Evolutionary conservation across 1,140 invertebrate genomes (phyloP), one percentile per base, ranked within the genome.

Genomic region (Aphelenchoides besseyi): DNA sequence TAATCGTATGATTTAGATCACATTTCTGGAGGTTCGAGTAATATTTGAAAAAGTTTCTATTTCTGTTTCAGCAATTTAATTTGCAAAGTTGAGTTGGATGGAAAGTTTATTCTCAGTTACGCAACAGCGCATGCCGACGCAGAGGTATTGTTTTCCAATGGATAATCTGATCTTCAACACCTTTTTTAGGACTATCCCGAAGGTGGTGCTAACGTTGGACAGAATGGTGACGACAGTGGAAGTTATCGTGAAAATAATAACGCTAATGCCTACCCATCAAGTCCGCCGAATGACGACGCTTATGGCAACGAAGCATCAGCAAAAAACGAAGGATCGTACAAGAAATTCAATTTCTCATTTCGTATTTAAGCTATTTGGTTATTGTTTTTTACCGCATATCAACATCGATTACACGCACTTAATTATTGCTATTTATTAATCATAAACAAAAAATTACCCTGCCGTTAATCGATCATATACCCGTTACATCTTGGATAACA

Each of bases 81-180:
- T 59, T 77, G 75, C 54, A 77, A 77, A 70, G 59, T 79, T 28
- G 53, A 79, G 32, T 30, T n/a, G 53, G 72, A 73, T 23, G 68
- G 69, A 28, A 77, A 71, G 18, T 76, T 73, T 41, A 68, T 77
- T 16, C 63, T 77, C 52, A 73, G 55, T 29, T 77, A 77, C 63
- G 77, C 77, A 26, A 59, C 74, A 12, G 67, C 74, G 26, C 69
- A 69, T 28, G 66, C 77, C 16, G 74, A 64, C 9, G 29, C 26
- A n/a, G n/a, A n/a, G n/a, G n/a, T n/a, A n/a, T n/a, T n/a, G n/a
- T n/a, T n/a, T n/a, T n/a, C n/a, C n/a, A n/a, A n/a, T n/a, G n/a
- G n/a, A n/a, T n/a, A n/a, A n/a, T n/a, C n/a, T n/a, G n/a, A n/a
- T n/a, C n/a, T n/a, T n/a, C n/a, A n/a, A n/a, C n/a, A n/a, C n/a